Evolutionary conservation across 2,113 vertebrate genomes (phyloP).

Genomic region (Phalacrocorax aristotelis): DNA sequence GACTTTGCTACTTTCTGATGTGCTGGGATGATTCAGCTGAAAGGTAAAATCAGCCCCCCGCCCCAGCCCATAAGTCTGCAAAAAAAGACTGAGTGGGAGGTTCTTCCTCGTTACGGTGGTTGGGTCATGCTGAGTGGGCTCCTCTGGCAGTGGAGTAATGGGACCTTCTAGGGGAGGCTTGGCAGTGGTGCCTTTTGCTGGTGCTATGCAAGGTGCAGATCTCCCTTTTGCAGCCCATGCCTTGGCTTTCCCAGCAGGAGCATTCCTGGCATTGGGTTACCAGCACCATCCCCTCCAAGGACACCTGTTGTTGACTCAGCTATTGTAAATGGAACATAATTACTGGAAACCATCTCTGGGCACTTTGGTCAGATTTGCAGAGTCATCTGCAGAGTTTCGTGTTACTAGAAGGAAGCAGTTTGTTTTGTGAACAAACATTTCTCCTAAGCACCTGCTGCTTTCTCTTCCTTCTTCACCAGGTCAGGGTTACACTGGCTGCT

Average conservation of each 20-base stretch:
- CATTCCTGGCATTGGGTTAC: neutral
- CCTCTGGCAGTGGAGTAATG: neutral
- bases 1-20: neutral
- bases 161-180: neutral
- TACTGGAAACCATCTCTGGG: neutral
- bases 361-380: neutral
- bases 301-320: constrained; percentile 57
- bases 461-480: neutral
- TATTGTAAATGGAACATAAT: neutral
- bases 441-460: neutral
- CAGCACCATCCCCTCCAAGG: neutral
- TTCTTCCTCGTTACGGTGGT: neutral
- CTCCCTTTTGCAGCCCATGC: neutral
- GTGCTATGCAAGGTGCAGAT: too few species aligned
- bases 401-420: constrained; percentile 14
- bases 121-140: neutral
- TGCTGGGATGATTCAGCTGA: neutral
- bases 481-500: neutral
- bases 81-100: neutral
- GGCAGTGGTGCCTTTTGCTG: neutral
- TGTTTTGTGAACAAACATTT: constrained; percentile 53
- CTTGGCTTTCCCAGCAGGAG: neutral
- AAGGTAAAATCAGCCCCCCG: neutral
- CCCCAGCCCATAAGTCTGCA: too few species aligned
- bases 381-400: neutral